Evolutionary conservation across 2,888 invertebrate genomes (phyloP), one percentile per base, ranked within the genome.

Genomic region (Hetaerina titia): DNA sequence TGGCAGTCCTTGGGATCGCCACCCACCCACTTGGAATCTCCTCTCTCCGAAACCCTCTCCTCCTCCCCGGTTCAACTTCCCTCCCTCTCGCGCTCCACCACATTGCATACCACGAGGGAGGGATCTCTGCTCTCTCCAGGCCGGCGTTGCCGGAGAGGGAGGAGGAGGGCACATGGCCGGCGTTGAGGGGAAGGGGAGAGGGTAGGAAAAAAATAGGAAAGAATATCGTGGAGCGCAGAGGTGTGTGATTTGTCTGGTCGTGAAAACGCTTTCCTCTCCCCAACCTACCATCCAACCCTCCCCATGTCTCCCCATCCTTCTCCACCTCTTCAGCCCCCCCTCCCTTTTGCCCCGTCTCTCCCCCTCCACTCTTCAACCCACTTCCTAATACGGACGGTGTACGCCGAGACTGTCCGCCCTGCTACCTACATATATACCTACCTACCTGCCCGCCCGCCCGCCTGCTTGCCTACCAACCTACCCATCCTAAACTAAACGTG

Each of bases 221-320:
- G 81, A 81, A 81, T 81, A 81, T 81, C 31, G 81, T 81, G 31
- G 45, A 69, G 92, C 63, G 56, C 19, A 64, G 92, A 92, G 92
- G 92, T 92, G 92, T 92, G 92, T 69, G 63, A 90, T 64, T 63
- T 90, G 90, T 64, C 90, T 90, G 90, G 63, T 90, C 92, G 92
- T 69, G 92, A 92, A 92, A 92, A 92, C 45, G 92, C 69, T 92
- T 57, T 74, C 69, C 69, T 74, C 63, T 22, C 56, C 90, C 45
- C 90, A 15, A 25, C 31, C 31, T 4, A 5, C 13, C 63, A 90
- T 6, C 6, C 31, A 2, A 63, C 45, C 69, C 88, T 56, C 88
- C 56, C 8, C 17, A 13, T 31, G 9, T 31, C 5, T 45, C 56
- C 17, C 13, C 88, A 45, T n/a, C n/a, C n/a, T 69, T 69, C 22